Evolutionary conservation across 2,797 vertebrate genomes (phyloP).

Genomic region (Enoplosus armatus): DNA sequence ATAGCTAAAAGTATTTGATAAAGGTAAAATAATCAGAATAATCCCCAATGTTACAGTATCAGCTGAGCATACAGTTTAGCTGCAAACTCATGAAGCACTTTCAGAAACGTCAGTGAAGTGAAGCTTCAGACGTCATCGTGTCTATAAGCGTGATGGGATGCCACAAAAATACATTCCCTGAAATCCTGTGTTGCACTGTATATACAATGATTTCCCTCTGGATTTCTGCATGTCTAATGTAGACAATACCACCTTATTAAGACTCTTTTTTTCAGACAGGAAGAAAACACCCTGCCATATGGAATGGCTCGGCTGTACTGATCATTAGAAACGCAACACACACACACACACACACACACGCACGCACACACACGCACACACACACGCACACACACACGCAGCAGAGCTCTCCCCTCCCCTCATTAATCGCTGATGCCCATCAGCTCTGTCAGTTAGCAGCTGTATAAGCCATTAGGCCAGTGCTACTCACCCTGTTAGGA

Average conservation of each 20-base stretch:
- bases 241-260: conserved; percentile 43
- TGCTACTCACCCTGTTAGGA: conserved; percentile 93
- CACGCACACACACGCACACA: conserved; percentile 32
- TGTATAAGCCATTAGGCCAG: conserved; percentile 67
- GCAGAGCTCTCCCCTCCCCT: conserved; percentile 36
- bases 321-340: conserved; percentile 62
- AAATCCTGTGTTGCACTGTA: background rate
- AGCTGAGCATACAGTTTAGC: background rate
- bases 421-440: conserved; percentile 71
- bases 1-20: too few species aligned
- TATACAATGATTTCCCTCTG: conserved; percentile 7
- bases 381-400: conserved; percentile 31
- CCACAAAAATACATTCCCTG: background rate
- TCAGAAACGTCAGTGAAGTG: background rate
- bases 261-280: conserved; percentile 47
- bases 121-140: background rate
- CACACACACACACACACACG: conserved; percentile 29
- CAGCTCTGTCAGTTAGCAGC: conserved; percentile 68
- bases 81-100: background rate
- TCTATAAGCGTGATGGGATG: background rate
- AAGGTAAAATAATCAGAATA: too few species aligned
- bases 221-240: conserved; percentile 16
- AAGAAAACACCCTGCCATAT: conserved; percentile 63
- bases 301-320: conserved; percentile 48
- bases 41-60: background rate